These are phyloP conservation scores for Eubasilissa splendida DNA, from an alignment of 2,888 invertebrate species.

Conservation along the genomic window DNA sequence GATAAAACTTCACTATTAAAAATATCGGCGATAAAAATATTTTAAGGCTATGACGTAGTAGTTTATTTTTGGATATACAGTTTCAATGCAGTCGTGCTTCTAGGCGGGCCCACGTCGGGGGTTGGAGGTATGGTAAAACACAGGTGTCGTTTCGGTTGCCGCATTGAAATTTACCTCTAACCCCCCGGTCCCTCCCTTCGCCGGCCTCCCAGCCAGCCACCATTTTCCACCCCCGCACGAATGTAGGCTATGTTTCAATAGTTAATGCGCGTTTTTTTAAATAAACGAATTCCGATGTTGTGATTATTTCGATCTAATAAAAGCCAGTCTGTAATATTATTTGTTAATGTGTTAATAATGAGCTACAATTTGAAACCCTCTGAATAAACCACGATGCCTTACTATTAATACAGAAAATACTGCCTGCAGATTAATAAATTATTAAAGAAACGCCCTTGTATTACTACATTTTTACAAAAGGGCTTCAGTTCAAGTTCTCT, in stretches of 20 bases:
- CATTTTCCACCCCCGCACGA: not conserved
- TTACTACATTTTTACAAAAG: too few relatives aligned
- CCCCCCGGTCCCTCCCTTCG: not conserved
- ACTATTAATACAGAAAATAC: too few relatives aligned
- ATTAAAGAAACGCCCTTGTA: too few relatives aligned
- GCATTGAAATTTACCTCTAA: constrained; percentile 25
- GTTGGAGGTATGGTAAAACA: constrained; percentile 17
- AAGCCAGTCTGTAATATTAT: too few relatives aligned
- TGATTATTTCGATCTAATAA: not conserved
- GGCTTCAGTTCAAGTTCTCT: too few relatives aligned
- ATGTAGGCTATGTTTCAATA: not conserved
- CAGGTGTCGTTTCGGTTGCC: constrained; percentile 38
- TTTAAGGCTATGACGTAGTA: not conserved
- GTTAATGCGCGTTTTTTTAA: constrained; percentile 15
- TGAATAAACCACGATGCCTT: too few relatives aligned
- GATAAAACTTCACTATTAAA: not conserved
- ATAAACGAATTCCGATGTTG: constrained; percentile 21
- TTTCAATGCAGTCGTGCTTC: constrained; percentile 13
- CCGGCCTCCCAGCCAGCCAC: not conserved
- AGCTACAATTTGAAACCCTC: too few relatives aligned
- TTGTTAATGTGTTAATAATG: too few relatives aligned
- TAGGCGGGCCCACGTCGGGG: not conserved
- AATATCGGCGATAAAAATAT: not conserved
- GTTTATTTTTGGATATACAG: not conserved
- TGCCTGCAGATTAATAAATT: too few relatives aligned